phyloP scores from a whole-genome alignment of 2,113 vertebrate genomes.

The Forbesichthys agassizii region DNA sequence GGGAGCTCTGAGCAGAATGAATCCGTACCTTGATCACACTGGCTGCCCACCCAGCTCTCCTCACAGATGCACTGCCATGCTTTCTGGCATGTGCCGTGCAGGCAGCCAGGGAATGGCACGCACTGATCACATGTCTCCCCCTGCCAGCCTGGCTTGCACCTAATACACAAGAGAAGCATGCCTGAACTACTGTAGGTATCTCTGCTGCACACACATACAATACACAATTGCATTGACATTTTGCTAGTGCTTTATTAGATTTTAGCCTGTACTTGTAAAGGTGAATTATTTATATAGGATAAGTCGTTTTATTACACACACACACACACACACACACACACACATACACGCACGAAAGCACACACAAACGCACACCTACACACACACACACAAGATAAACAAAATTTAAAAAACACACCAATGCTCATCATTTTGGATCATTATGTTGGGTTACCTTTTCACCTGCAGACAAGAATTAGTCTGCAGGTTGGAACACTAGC shows the following conservation, averaged over 20 bases:
- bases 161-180: conserved; percentile 56
- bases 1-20: conserved; percentile 15
- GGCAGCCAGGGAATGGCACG: conserved; percentile 84
- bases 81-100: conserved; percentile 84
- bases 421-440: no score
- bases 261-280: no score
- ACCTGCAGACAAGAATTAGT: neutral
- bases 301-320: neutral
- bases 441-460: conserved; percentile 2
- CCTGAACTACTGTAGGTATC: conserved; percentile 23
- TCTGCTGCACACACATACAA: conserved; percentile 25
- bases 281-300: no score
- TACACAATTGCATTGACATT: neutral
- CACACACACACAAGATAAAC: no score
- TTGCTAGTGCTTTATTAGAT: neutral
- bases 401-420: no score
- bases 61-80: conserved; percentile 93
- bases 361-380: neutral
- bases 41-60: conserved; percentile 88
- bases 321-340: neutral
- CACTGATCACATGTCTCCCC: conserved; percentile 86
- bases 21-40: conserved; percentile 88
- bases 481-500: conserved; percentile 2
- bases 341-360: neutral
- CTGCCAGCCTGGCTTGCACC: conserved; percentile 91